phyloP scores from a whole-genome alignment of 1,140 invertebrate species.

The Cyrtorhinus lividipennis region DNA sequence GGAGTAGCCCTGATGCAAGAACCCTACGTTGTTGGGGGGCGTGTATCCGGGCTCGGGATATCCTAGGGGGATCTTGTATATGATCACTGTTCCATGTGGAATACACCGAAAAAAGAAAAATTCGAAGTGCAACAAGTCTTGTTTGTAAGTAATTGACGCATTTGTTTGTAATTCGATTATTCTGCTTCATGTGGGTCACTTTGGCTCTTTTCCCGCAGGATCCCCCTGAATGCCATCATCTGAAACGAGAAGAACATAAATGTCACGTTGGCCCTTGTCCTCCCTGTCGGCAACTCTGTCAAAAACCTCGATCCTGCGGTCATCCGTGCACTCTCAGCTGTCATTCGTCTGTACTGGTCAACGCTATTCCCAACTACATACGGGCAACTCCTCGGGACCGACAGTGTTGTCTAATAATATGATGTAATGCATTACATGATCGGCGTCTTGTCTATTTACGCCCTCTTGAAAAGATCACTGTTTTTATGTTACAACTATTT shows the following conservation, averaged over 20 bases:
- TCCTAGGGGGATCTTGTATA: too few relatives aligned
- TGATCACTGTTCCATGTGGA: constrained; percentile 76
- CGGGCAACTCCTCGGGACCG: constrained; percentile 61
- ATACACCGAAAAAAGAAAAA: constrained; percentile 57
- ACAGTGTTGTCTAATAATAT: too few relatives aligned
- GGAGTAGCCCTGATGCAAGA: too few relatives aligned
- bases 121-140: constrained; percentile 58
- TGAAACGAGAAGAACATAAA: constrained; percentile 49
- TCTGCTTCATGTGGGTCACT: background rate
- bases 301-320: constrained; percentile 45
- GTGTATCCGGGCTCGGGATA: too few relatives aligned
- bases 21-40: too few relatives aligned
- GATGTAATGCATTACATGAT: too few relatives aligned
- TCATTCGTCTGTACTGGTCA: constrained; percentile 61
- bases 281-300: constrained; percentile 60
- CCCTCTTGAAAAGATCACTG: too few relatives aligned
- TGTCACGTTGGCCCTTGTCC: constrained; percentile 84
- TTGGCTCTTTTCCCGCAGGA: constrained; percentile 35
- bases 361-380: constrained; percentile 37
- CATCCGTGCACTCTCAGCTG: constrained; percentile 63
- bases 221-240: constrained; percentile 65
- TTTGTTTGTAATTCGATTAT: background rate
- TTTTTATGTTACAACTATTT: too few relatives aligned
- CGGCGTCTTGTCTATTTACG: too few relatives aligned
- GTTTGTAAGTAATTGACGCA: constrained; percentile 36